These are phyloP conservation scores for Pelecanus crispus DNA, from an alignment of 2,113 vertebrate species.

Conservation along the genomic window DNA sequence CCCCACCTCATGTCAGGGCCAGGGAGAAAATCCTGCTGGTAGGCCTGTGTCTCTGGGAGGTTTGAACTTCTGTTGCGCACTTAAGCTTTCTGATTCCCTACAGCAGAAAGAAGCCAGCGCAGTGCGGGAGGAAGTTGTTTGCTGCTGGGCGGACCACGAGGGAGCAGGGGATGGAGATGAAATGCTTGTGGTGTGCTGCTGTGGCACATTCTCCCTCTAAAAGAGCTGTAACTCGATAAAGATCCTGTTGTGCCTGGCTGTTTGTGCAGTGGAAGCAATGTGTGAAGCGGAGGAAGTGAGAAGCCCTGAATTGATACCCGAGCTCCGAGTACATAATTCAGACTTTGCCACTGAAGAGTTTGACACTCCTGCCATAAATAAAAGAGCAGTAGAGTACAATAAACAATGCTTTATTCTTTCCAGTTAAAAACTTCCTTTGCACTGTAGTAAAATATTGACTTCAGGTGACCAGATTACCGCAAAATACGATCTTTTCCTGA, in stretches of 20 bases:
- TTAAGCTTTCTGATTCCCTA: not conserved
- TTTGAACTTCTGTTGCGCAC: not conserved
- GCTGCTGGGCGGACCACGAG: not conserved
- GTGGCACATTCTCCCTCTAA: conserved; percentile 3
- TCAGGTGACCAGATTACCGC: conserved; percentile 11
- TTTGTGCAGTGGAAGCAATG: not conserved
- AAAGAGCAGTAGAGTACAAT: not conserved
- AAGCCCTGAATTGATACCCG: not conserved
- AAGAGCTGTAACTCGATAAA: not conserved
- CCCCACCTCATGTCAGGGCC: not conserved
- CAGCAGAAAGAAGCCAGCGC: not conserved
- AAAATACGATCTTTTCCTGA: conserved; percentile 15
- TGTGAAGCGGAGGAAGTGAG: not conserved
- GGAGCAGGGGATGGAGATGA: conserved; percentile 45
- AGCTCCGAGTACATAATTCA: conserved; percentile 21
- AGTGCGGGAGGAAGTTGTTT: conserved; percentile 23
- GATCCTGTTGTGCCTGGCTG: not conserved
- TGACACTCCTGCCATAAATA: conserved; percentile 44
- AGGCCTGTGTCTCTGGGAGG: not conserved
- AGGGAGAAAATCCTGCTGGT: not conserved
- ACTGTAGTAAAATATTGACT: conserved; percentile 39
- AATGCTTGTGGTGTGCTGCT: conserved; percentile 55
- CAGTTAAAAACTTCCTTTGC: conserved; percentile 58
- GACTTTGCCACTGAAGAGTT: conserved; percentile 4
- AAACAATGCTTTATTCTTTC: not conserved